A percentile compares a stretch with the other conserved stretches of the same genome.
Evolutionary conservation across 37 sponge, comb jelly and placozoan genomes (phyloP).

Genomic region (Theonella swinhoei): DNA sequence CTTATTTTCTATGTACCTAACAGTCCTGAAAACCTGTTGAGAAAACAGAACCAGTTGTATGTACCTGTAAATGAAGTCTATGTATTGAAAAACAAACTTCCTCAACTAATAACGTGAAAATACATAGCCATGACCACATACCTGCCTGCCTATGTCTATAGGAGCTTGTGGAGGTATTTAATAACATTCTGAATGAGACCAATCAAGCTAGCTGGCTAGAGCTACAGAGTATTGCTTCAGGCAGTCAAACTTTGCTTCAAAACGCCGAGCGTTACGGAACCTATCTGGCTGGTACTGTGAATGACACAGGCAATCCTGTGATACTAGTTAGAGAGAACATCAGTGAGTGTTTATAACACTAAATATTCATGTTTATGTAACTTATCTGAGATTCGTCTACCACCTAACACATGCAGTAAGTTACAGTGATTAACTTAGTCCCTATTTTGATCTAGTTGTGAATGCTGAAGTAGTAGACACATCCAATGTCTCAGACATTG

Average conservation of each 20-base stretch:
- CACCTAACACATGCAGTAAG: no score
- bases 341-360: constrained; percentile 17
- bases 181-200: constrained; percentile 23
- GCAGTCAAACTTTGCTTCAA: constrained; percentile 36
- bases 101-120: no score
- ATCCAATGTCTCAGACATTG: background rate
- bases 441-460: background rate
- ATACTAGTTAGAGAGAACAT: constrained; percentile 17
- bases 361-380: no score
- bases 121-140: background rate
- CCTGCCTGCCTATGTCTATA: background rate
- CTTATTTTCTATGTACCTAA: no score
- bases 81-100: no score
- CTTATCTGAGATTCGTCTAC: background rate
- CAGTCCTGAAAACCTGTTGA: no score
- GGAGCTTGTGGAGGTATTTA: constrained; percentile 32
- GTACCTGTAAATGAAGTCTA: no score
- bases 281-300: constrained; percentile 15
- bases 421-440: no score
- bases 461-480: background rate
- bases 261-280: constrained; percentile 39
- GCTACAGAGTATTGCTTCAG: constrained; percentile 23
- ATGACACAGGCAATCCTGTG: background rate
- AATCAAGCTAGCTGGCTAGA: constrained; percentile 44
- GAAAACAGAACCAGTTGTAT: no score